Base-by-base conservation (phyloP, 1,140 invertebrate genomes). In the Drosophila aff. region DNA sequence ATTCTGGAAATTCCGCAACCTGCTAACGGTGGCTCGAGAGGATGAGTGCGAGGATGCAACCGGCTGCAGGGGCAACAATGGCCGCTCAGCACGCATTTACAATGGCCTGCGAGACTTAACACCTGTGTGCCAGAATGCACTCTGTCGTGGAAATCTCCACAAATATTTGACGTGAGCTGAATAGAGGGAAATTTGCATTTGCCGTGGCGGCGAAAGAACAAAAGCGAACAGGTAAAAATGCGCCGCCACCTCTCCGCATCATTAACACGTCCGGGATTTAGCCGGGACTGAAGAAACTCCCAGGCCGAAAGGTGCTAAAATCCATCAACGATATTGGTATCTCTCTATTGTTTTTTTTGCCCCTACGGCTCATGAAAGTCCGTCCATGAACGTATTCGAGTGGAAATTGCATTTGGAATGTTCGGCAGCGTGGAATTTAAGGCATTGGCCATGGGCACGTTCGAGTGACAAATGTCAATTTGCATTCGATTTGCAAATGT, bases 381-480 rank as follows among this genome's bases (percentile, higher is more conserved):
- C 46, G 76, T 33, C 53, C 62, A 50, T 76, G 78, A 81, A 53
- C 43, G 60, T 26, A 57, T 57, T 57, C 21, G 40, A 50, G 63
- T 78, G 73, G 55, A 63, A 81, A 71, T 58, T 49, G 33, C 44
- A 43, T 62, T 67, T 60, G 57, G 50, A 71, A 69, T 68, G 55
- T 77, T 59, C 33, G 31, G 55, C 55, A n/a, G 38, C 13, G 38
- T 79, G 77, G 68, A 69, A 78, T 78, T 60, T 63, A 68, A n/a
- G 21, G 40, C 73, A 62, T 43, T 81, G 75, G 79, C 80, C 46
- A 83, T 66, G 76, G 72, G 80, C 84, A 87, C 84, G 85, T 81
- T 84, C 84, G 85, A 87, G 85, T 89, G 85, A 89, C 84, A 89
- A 89, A 89, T 89, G 84, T 89, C 84, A 89, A 89, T 89, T 89